Conservation (phyloP, 2,113 vertebrate species). For the Phalacrocorax pelagicus region DNA sequence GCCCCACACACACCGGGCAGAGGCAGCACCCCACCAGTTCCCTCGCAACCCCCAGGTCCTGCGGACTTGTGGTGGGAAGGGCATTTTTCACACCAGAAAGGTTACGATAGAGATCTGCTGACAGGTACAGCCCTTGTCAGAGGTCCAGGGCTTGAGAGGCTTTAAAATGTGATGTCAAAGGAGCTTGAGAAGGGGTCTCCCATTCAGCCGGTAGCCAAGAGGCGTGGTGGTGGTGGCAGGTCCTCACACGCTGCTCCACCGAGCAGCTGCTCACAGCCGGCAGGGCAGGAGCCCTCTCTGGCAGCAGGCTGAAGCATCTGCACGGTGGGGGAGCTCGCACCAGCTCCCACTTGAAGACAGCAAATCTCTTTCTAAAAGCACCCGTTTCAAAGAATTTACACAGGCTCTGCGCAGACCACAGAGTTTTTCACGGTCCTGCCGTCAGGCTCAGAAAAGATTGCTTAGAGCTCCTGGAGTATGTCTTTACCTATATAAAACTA, state of each 20-base stretch:
- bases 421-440: conserved; percentile 1
- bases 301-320: not conserved
- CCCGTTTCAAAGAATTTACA: not conserved
- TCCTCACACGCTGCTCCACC: not conserved
- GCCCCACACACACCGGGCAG: not conserved
- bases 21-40: not conserved
- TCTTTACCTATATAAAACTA: conserved; percentile 24
- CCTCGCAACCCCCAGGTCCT: not conserved
- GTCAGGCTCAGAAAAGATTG: not conserved
- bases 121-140: not conserved
- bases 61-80: rapidly evolving
- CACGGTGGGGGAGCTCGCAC: rapidly evolving
- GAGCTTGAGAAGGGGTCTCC: not conserved
- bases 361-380: not conserved
- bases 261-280: not conserved
- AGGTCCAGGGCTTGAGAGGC: not conserved
- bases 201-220: not conserved
- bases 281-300: not conserved
- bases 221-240: not conserved
- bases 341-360: not conserved
- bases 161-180: not conserved
- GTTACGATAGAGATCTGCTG: rapidly evolving
- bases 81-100: not conserved
- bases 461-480: not conserved
- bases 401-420: not conserved